phyloP scores from a whole-genome alignment of 1,140 invertebrate species.

The Palaemon carinicauda region DNA sequence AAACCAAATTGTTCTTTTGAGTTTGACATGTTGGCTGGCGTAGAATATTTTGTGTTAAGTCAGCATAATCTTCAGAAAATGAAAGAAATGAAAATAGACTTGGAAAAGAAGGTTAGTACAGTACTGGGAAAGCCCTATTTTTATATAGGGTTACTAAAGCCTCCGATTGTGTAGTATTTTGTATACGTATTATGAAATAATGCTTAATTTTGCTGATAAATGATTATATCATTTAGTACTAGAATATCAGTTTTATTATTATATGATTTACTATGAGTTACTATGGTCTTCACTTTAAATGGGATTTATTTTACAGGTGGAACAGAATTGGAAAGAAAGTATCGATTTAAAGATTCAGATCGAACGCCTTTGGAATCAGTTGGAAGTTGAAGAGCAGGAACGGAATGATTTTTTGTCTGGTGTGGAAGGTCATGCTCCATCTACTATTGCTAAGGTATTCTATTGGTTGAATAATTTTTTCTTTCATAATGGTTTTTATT shows the following conservation, averaged over 20 bases:
- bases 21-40: background rate
- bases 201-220: too few species aligned
- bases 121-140: background rate
- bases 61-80: background rate
- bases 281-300: background rate
- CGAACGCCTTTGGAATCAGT: background rate
- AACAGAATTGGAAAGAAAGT: background rate
- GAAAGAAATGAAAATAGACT: slow-evolving; percentile 24
- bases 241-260: too few species aligned
- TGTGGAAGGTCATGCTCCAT: background rate
- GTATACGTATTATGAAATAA: too few species aligned
- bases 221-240: too few species aligned
- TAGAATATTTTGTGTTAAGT: slow-evolving; percentile 26
- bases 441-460: background rate
- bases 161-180: too few species aligned
- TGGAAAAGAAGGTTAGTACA: background rate
- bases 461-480: background rate
- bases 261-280: background rate
- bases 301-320: background rate
- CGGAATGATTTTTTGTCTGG: background rate
- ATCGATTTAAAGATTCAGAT: background rate
- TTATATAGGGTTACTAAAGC: too few species aligned
- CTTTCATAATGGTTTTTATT: background rate
- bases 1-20: slow-evolving; percentile 22
- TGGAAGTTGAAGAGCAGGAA: background rate